Percentiles rank a stretch among this genome's conserved stretches.
Evolutionary conservation across 1,140 invertebrate species (phyloP).

Genomic region (Drosophila santomea): DNA sequence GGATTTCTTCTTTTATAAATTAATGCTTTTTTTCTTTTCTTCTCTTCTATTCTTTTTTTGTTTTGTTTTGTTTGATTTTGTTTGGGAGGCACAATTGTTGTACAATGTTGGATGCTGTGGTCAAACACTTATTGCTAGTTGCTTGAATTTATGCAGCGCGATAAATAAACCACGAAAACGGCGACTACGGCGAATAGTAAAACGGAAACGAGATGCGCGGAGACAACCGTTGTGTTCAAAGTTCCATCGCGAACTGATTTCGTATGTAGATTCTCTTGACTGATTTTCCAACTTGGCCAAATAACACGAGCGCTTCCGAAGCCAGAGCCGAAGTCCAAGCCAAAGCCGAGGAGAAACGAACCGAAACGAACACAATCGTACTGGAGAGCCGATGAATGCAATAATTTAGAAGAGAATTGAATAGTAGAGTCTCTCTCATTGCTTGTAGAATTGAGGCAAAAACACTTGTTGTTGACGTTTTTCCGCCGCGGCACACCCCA

Average conservation of each 20-base stretch:
- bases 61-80: constrained; percentile 12
- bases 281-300: constrained; percentile 19
- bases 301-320: constrained; percentile 21
- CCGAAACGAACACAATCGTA: constrained; percentile 20
- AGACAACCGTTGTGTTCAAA: constrained; percentile 82
- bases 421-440: constrained; percentile 2
- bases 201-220: constrained; percentile 64
- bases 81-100: constrained; percentile 40
- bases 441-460: constrained; percentile 51
- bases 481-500: constrained; percentile 45
- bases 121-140: constrained; percentile 12
- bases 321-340: constrained; percentile 15
- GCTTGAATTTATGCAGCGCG: constrained; percentile 8
- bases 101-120: constrained; percentile 27
- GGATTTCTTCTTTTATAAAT: neutral
- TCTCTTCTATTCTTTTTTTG: neutral
- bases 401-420: constrained; percentile 14
- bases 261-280: constrained; percentile 3
- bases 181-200: constrained; percentile 43
- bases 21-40: neutral
- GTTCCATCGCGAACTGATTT: constrained; percentile 83
- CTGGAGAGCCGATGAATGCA: constrained; percentile 40
- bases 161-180: constrained; percentile 48
- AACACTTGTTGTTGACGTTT: constrained; percentile 78
- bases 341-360: constrained; percentile 42